Conservation (phyloP, 2,113 vertebrate species). For the Leucosticte australis region DNA sequence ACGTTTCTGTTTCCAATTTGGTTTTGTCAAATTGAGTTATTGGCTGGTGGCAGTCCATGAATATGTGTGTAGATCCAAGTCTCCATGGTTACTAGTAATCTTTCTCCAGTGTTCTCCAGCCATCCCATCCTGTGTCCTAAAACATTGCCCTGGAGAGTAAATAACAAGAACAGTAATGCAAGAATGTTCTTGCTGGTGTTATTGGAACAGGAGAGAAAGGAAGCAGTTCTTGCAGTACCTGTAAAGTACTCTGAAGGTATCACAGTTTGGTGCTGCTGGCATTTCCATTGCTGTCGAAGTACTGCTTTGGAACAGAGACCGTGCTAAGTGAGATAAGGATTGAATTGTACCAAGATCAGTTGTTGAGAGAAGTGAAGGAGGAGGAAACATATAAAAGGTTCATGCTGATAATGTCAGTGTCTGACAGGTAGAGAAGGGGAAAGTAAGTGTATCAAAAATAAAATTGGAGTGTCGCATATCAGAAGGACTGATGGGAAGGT, state of each 20-base stretch:
- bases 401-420: background rate
- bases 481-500: background rate
- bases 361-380: background rate
- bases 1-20: background rate
- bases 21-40: background rate
- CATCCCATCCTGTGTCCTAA: background rate
- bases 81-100: background rate
- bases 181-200: background rate
- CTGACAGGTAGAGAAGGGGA: background rate
- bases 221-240: background rate
- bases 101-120: background rate
- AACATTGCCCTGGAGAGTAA: background rate
- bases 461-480: background rate
- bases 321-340: background rate
- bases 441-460: background rate
- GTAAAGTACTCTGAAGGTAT: background rate
- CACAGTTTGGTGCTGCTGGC: background rate
- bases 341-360: background rate
- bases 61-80: background rate
- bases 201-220: background rate
- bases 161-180: background rate
- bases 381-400: background rate
- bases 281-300: background rate
- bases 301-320: background rate
- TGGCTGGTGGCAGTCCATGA: background rate